Percentiles rank a stretch among this genome's conserved stretches.
These are phyloP conservation scores for Phylloscopus whistleri DNA, from an alignment of 2,113 vertebrate species.

Conservation along the genomic window DNA sequence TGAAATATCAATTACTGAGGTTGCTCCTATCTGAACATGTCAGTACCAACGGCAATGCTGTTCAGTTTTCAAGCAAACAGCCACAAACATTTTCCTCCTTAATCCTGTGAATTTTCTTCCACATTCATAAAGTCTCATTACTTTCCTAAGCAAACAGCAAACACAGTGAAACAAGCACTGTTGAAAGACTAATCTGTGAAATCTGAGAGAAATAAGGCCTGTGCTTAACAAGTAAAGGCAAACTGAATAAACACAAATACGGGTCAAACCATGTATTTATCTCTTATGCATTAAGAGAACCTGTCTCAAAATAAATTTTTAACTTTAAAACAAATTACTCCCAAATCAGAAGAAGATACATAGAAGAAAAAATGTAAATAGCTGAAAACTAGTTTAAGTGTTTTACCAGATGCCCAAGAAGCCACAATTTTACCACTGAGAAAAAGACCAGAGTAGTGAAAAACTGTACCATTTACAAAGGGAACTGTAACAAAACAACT, in stretches of 20 bases:
- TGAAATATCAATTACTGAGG: not conserved
- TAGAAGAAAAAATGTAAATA: not conserved
- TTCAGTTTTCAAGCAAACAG: not conserved
- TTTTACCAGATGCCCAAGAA: not conserved
- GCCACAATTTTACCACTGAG: not conserved
- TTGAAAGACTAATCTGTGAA: not conserved
- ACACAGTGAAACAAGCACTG: not conserved
- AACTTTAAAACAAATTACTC: not conserved
- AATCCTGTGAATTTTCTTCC: not conserved
- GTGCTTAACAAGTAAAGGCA: not conserved
- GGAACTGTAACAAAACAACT: not conserved
- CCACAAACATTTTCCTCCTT: not conserved
- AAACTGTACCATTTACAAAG: not conserved
- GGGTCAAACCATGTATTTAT: not conserved
- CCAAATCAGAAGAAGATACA: not conserved
- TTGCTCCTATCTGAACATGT: not conserved
- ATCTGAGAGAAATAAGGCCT: not conserved
- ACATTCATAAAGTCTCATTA: not conserved
- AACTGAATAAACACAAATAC: not conserved
- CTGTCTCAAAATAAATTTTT: not conserved
- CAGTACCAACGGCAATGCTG: not conserved
- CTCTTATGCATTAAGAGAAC: not conserved
- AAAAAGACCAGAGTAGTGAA: not conserved
- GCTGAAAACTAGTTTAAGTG: not conserved
- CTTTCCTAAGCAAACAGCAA: not conserved